Evolutionary conservation across 2,113 vertebrate genomes (phyloP).

Genomic region (Takifugu bimaculatus): DNA sequence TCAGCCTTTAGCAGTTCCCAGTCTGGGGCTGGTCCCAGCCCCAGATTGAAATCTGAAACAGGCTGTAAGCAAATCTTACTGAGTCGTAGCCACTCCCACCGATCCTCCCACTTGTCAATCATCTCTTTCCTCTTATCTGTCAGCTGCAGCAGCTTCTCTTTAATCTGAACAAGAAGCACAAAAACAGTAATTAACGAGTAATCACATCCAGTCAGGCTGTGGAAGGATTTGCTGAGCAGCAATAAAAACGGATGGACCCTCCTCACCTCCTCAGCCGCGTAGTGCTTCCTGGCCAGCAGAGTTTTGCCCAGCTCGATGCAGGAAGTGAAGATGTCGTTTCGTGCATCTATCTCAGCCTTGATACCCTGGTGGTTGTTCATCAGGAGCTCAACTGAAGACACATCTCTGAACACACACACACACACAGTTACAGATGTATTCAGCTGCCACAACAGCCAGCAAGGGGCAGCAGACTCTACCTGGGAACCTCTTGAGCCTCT

Average conservation of each 20-base stretch:
- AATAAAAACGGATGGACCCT: no score
- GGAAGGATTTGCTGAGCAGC: no score
- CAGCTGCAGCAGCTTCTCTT: constrained; percentile 92
- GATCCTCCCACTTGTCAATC: constrained; percentile 99
- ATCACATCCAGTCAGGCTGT: no score
- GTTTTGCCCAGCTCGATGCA: constrained; percentile 95
- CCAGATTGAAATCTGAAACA: constrained; percentile 10
- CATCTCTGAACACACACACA: constrained; percentile 78
- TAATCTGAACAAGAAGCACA: constrained; percentile 77
- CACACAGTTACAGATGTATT: background rate
- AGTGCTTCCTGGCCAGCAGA: constrained; percentile 91
- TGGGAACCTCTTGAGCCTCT: constrained; percentile 93
- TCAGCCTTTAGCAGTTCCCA: no score
- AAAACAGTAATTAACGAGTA: background rate
- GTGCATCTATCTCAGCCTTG: constrained; percentile 95
- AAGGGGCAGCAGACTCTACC: constrained; percentile 60
- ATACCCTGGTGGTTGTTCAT: constrained; percentile 99
- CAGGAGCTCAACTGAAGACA: constrained; percentile 92
- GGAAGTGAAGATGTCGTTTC: constrained; percentile 92
- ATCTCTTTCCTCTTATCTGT: constrained; percentile 98
- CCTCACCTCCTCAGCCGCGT: constrained; percentile 86
- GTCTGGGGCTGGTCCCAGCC: no score
- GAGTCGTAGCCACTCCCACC: constrained; percentile 98
- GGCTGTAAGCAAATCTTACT: constrained; percentile 74
- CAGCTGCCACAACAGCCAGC: background rate